Conservation (phyloP, 2,888 invertebrate genomes). For the Sicus ferrugineus region DNA sequence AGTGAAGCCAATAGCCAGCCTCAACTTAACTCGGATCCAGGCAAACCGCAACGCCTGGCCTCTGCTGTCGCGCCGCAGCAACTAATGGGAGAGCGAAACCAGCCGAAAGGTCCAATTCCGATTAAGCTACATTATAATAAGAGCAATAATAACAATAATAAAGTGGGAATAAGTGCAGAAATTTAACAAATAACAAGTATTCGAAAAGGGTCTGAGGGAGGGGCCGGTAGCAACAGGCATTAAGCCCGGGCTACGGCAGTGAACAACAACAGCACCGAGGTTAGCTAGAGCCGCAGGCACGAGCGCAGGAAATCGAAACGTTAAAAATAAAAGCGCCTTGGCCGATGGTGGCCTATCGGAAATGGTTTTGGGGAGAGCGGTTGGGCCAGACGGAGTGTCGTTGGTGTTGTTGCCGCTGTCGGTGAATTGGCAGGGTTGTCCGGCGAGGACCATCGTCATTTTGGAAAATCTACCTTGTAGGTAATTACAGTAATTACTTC, state of each 20-base stretch:
- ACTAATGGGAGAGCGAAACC: constrained; percentile 34
- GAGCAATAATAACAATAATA: constrained; percentile 43
- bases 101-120: constrained; percentile 56
- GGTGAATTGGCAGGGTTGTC: constrained; percentile 31
- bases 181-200: neutral
- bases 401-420: constrained; percentile 36
- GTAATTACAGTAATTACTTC: constrained; percentile 64
- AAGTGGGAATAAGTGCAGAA: constrained; percentile 30
- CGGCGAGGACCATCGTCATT: constrained; percentile 46
- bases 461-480: constrained; percentile 63
- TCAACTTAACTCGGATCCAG: neutral
- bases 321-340: constrained; percentile 14
- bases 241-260: too few relatives aligned
- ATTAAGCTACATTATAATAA: constrained; percentile 47
- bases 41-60: neutral
- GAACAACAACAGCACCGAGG: constrained; percentile 35
- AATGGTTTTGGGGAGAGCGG: too few relatives aligned
- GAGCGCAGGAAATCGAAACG: neutral
- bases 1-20: neutral
- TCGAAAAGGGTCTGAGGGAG: neutral
- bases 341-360: too few relatives aligned
- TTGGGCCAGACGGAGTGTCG: constrained; percentile 11
- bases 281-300: constrained; percentile 17
- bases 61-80: too few relatives aligned
- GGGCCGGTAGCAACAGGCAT: neutral